phyloP scores from a whole-genome alignment of 2,113 vertebrate genomes.

The Erinaceus europaeus region DNA sequence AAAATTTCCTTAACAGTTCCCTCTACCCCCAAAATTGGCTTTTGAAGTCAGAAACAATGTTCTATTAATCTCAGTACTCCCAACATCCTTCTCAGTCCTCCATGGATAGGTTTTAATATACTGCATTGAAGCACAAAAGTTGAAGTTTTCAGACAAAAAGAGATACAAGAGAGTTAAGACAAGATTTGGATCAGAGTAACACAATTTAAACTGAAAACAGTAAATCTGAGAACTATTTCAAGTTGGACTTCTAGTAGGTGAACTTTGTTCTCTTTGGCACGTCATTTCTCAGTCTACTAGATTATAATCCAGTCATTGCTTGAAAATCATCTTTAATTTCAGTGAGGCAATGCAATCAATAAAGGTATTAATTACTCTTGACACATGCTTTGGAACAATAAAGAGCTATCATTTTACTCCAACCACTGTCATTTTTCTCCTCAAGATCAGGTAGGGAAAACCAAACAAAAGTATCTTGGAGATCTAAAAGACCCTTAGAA shows the following conservation, averaged over 20 bases:
- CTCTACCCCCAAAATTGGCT: not conserved
- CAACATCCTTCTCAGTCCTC: not conserved
- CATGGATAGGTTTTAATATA: not conserved
- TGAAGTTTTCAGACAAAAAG: not conserved
- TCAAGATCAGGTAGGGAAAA: not conserved
- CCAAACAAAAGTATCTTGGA: conserved; percentile 3
- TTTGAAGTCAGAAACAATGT: not conserved
- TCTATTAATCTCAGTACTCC: not conserved
- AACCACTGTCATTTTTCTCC: too few relatives aligned
- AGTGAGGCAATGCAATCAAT: conserved; percentile 40
- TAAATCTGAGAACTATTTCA: not conserved
- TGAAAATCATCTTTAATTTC: conserved; percentile 39
- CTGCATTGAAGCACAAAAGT: not conserved
- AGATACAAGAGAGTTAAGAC: not conserved
- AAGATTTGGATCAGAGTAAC: not conserved
- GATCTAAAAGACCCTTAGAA: conserved; percentile 11
- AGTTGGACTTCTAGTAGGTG: too few relatives aligned
- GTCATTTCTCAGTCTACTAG: not conserved
- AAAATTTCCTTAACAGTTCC: not conserved
- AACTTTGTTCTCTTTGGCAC: not conserved
- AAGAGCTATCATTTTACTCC: conserved; percentile 6
- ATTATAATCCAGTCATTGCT: not conserved
- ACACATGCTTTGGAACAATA: conserved; percentile 33
- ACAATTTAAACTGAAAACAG: conserved; percentile 24
- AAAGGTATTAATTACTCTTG: conserved; percentile 17